Base-by-base conservation (phyloP, 2,113 vertebrate species). In the Varanus salvator region DNA sequence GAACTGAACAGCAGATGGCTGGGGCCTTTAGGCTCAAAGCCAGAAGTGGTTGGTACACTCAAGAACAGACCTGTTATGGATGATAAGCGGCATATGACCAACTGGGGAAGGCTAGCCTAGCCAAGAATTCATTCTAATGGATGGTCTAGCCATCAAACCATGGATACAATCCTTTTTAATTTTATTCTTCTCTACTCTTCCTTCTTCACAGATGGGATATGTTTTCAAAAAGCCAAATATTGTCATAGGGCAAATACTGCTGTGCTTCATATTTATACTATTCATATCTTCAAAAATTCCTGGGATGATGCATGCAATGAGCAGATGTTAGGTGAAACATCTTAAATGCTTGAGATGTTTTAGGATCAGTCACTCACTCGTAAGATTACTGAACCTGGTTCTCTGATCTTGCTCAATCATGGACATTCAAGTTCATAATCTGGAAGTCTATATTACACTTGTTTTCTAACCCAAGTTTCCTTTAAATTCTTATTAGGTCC, bases 81-180 rank as follows among this genome's bases (percentile, higher is more conserved):
- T 90, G 88, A 90, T 90, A 90, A 80, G 88, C 74, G 85, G 75
- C 48, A 85, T 90, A 85, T 90, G 88, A 85, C 83, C 83, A 85
- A 90, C 82, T 85, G 66, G 88, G 88, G 88, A 90, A 90, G 31
- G n/a, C 5, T 71, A 78, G 52, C 23, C 74, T 34, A 85, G 88
- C 88, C 88, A 90, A 90, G 31, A 90, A 80, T 80, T 71, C 38
- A 72, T 48, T 23, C 74, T 85, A 90, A 90, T 90, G 31, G 88
- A 66, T 71, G 60, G 38, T 69, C 85, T 85, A 21, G 78, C 85
- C 54, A 85, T 89, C 87, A 64, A 84, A 76, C 72, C 31, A 68
- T 85, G 31, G 64, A 78, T 78, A 71, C 57, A 85, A 85, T 68
- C 23, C 23, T 85, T 90, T 71, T 78, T 31, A 8, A 57, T 85